Conservation (phyloP, 2,797 vertebrate species). For the Tapera naevia region DNA sequence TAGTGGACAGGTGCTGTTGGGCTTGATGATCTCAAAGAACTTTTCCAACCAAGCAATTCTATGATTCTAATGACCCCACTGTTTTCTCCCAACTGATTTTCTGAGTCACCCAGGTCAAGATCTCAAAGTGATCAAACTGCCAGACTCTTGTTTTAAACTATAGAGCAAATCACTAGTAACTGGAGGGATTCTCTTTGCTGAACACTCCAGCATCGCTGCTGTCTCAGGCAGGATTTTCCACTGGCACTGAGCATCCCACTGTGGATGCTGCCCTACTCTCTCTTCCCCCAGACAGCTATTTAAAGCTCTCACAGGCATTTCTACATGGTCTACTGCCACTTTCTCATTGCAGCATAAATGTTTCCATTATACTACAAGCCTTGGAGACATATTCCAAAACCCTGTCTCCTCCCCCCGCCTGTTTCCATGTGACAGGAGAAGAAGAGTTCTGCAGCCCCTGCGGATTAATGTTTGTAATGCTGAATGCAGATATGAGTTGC, state of each 20-base stretch:
- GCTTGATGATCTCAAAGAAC: no score
- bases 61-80: background rate
- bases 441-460: background rate
- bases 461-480: background rate
- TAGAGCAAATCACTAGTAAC: background rate
- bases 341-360: background rate
- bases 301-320: background rate
- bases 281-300: background rate
- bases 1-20: no score
- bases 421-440: background rate
- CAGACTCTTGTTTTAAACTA: background rate
- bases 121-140: background rate
- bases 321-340: background rate
- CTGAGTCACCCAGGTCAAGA: background rate
- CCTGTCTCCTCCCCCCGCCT: background rate
- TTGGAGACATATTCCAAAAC: background rate
- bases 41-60: no score
- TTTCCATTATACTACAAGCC: background rate
- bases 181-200: background rate
- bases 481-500: background rate
- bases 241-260: background rate
- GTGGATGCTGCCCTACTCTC: background rate
- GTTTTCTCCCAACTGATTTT: background rate
- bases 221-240: background rate
- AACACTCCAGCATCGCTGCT: background rate